Percentiles rank a stretch among this genome's conserved stretches.
Evolutionary conservation across 1,140 invertebrate species (phyloP).

Genomic region (Dendrolimus kikuchii): DNA sequence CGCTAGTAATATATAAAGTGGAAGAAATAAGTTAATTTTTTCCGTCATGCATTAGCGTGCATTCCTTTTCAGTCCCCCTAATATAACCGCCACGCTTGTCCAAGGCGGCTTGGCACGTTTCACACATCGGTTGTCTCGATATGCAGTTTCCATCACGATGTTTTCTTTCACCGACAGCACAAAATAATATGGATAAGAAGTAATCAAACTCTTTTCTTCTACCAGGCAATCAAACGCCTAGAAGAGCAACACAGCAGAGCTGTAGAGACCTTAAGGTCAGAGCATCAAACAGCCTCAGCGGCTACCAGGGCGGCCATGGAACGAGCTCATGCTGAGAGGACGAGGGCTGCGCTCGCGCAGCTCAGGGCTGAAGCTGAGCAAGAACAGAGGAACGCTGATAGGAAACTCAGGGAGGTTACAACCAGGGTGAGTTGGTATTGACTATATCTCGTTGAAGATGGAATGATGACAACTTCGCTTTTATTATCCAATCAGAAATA

Average conservation of each 20-base stretch:
- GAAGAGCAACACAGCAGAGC: conserved; percentile 33
- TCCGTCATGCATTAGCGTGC: no score
- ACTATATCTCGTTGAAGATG: no score
- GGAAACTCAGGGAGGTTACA: conserved; percentile 47
- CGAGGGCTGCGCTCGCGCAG: conserved; percentile 37
- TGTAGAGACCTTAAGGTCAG: conserved; percentile 28
- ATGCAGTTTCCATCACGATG: neutral
- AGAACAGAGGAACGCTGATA: conserved; percentile 42
- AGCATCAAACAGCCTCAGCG: conserved; percentile 32
- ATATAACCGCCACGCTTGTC: no score
- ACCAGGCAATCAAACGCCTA: conserved; percentile 39
- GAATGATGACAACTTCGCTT: no score
- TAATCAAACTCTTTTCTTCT: neutral
- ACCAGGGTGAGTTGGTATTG: conserved; percentile 32
- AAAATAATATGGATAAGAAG: neutral
- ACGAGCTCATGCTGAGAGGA: conserved; percentile 40
- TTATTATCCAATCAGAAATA: no score
- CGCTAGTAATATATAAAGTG: no score
- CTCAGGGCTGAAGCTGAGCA: conserved; percentile 37
- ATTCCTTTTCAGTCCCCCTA: no score
- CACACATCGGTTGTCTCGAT: no score
- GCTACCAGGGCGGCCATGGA: conserved; percentile 32
- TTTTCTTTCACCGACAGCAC: neutral
- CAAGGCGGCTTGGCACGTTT: no score
- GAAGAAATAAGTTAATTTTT: no score